Conservation (phyloP, 2,113 vertebrate genomes). For the Agapornis roseicollis region DNA sequence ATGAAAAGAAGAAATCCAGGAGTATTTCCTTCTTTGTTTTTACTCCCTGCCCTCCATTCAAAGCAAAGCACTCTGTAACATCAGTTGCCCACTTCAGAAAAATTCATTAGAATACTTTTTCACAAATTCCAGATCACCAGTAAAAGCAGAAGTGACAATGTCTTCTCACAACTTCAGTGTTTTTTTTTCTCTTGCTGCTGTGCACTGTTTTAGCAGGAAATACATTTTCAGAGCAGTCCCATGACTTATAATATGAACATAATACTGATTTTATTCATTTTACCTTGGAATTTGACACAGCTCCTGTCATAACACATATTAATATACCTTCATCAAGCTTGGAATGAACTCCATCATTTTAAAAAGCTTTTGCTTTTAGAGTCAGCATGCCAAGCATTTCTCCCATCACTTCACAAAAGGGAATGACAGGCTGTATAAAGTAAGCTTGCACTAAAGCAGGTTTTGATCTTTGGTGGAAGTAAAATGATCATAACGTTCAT, state of each 20-base stretch:
- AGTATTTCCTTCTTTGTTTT: background rate
- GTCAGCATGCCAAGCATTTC: background rate
- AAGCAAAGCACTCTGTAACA: background rate
- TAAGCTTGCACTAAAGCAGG: background rate
- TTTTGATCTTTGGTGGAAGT: background rate
- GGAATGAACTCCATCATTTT: slow-evolving; percentile 2
- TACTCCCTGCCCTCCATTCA: background rate
- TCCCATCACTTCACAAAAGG: background rate
- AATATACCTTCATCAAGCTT: slow-evolving; percentile 26
- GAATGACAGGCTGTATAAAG: slow-evolving; percentile 26
- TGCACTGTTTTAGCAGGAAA: background rate
- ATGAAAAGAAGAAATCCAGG: background rate
- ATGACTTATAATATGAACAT: background rate
- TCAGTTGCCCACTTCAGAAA: background rate
- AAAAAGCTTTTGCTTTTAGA: slow-evolving; percentile 49
- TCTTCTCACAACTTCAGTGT: slow-evolving; percentile 4
- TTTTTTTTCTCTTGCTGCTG: background rate
- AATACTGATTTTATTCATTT: slow-evolving; percentile 36
- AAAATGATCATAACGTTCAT: background rate
- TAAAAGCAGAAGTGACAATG: background rate
- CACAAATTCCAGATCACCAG: background rate
- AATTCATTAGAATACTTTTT: background rate
- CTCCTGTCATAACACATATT: slow-evolving; percentile 48
- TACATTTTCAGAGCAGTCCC: background rate
- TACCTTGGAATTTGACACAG: slow-evolving; percentile 8